Evolutionary conservation across 2,888 invertebrate species (phyloP).

Genomic region (Epinotia brunnichana): DNA sequence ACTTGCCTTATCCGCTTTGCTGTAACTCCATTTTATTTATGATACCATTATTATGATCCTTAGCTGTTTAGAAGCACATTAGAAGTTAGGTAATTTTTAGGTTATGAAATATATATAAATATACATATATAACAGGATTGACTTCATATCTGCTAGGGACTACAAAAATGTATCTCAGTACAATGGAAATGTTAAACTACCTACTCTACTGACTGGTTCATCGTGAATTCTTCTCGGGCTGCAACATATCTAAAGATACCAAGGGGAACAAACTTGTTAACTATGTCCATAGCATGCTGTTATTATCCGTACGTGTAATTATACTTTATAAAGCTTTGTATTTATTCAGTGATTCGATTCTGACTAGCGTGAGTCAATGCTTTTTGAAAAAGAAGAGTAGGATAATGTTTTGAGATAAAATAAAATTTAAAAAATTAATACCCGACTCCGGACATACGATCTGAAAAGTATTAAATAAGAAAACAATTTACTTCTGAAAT

Average conservation of each 20-base stretch:
- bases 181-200: not conserved
- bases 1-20: too few relatives aligned
- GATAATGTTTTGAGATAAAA: not conserved
- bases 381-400: not conserved
- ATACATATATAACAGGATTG: too few relatives aligned
- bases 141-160: too few relatives aligned
- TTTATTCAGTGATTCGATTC: constrained; percentile 30
- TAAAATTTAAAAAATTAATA: too few relatives aligned
- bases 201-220: not conserved
- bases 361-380: constrained; percentile 7
- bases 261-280: constrained; percentile 43
- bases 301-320: constrained; percentile 36
- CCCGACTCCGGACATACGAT: too few relatives aligned
- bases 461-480: too few relatives aligned
- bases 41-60: not conserved
- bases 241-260: not conserved
- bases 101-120: too few relatives aligned
- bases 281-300: constrained; percentile 47
- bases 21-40: too few relatives aligned
- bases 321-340: constrained; percentile 40
- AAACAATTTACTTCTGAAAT: too few relatives aligned
- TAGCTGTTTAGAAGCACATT: too few relatives aligned
- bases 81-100: too few relatives aligned
- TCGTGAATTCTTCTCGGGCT: not conserved
- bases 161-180: too few relatives aligned